These are phyloP conservation scores for Clanis bilineata DNA, from an alignment of 2,888 invertebrate species.

Conservation along the genomic window DNA sequence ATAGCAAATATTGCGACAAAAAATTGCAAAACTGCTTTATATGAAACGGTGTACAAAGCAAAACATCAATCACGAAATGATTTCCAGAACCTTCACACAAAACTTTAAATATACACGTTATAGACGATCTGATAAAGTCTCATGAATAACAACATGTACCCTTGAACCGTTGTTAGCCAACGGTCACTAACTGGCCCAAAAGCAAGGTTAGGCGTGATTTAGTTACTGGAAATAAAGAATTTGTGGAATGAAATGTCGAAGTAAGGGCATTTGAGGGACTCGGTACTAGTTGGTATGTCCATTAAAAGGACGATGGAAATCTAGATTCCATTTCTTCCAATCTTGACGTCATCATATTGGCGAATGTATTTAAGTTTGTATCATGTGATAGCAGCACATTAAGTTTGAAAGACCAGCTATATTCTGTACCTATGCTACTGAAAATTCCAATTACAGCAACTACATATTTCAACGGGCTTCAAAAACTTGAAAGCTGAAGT, in stretches of 20 bases:
- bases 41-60: neutral
- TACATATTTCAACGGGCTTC: too few relatives aligned
- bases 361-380: too few relatives aligned
- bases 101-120: slow-evolving; percentile 35
- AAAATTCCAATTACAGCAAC: too few relatives aligned
- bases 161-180: slow-evolving; percentile 57
- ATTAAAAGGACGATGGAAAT: neutral
- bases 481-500: too few relatives aligned
- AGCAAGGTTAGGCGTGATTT: slow-evolving; percentile 52
- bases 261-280: slow-evolving; percentile 7
- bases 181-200: slow-evolving; percentile 44
- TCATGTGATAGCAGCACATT: too few relatives aligned
- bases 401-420: too few relatives aligned
- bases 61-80: slow-evolving; percentile 1
- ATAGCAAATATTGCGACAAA: neutral
- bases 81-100: slow-evolving; percentile 16
- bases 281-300: neutral
- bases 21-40: neutral
- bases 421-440: too few relatives aligned
- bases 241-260: slow-evolving; percentile 16
- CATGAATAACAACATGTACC: slow-evolving; percentile 65
- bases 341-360: neutral
- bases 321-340: neutral
- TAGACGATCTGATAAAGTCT: slow-evolving; percentile 64
- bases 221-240: slow-evolving; percentile 11